A percentile compares a stretch with the other conserved stretches of the same genome.
phyloP scores from a whole-genome alignment of 2,113 vertebrate genomes.

The Pseudonaja textilis region DNA sequence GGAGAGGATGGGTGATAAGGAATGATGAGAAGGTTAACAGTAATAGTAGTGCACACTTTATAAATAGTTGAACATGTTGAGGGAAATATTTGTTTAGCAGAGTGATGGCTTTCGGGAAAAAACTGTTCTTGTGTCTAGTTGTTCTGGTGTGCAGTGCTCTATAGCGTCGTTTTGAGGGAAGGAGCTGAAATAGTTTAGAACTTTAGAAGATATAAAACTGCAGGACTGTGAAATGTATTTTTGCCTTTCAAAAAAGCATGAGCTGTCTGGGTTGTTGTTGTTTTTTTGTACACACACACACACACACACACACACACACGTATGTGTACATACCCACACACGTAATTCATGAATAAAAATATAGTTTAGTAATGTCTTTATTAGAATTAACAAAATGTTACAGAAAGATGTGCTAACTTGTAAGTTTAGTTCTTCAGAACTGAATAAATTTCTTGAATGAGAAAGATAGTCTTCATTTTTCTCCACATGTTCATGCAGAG shows the following conservation, averaged over 20 bases:
- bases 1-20: too few species aligned
- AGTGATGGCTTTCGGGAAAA: too few species aligned
- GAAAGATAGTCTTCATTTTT: background rate
- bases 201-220: slow-evolving; percentile 72
- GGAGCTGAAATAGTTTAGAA: too few species aligned
- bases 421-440: background rate
- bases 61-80: too few species aligned
- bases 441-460: background rate
- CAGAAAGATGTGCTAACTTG: background rate
- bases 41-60: too few species aligned
- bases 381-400: background rate
- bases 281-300: background rate
- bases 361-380: background rate
- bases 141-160: too few species aligned
- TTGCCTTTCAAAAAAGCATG: slow-evolving; percentile 62
- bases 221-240: slow-evolving; percentile 71
- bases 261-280: background rate
- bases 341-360: background rate
- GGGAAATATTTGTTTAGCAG: too few species aligned
- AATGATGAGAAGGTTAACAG: too few species aligned
- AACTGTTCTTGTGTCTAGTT: too few species aligned
- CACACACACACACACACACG: too few species aligned
- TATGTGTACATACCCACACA: background rate
- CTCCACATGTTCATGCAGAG: background rate
- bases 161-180: too few species aligned